Conservation (phyloP, 2,888 invertebrate species). For the Hololepta plana region DNA sequence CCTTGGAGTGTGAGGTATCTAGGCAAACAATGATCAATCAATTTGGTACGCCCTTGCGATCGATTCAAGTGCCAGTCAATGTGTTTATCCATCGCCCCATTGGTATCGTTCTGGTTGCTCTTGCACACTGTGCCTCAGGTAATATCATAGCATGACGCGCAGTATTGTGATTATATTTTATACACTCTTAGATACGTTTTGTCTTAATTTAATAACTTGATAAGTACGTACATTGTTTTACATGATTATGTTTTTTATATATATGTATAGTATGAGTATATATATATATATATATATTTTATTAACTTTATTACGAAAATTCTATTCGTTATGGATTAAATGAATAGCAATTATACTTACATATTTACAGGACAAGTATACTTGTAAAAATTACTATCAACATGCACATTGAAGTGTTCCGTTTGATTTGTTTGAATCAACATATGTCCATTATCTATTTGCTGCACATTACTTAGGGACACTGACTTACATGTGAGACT, state of each 20-base stretch:
- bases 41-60: slow-evolving; percentile 19
- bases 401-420: no score
- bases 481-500: no score
- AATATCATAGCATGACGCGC: slow-evolving; percentile 26
- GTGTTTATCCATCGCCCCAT: slow-evolving; percentile 21
- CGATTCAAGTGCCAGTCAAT: slow-evolving; percentile 20
- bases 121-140: slow-evolving; percentile 23
- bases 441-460: no score
- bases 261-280: slow-evolving; percentile 1
- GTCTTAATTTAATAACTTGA: slow-evolving; percentile 10
- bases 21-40: slow-evolving; percentile 20
- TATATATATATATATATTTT: slow-evolving; percentile 1
- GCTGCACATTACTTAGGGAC: no score
- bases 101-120: slow-evolving; percentile 23
- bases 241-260: slow-evolving; percentile 1
- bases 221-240: slow-evolving; percentile 6
- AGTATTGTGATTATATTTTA: slow-evolving; percentile 15
- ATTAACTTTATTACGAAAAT: no score
- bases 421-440: no score
- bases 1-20: slow-evolving; percentile 22
- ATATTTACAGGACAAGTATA: no score
- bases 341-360: no score
- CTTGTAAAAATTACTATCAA: no score
- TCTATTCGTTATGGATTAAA: no score
- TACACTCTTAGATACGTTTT: slow-evolving; percentile 20